Evolutionary conservation across 1,140 invertebrate species (phyloP), one percentile per base, ranked within the genome.

Genomic region (Drosophila navojoa): DNA sequence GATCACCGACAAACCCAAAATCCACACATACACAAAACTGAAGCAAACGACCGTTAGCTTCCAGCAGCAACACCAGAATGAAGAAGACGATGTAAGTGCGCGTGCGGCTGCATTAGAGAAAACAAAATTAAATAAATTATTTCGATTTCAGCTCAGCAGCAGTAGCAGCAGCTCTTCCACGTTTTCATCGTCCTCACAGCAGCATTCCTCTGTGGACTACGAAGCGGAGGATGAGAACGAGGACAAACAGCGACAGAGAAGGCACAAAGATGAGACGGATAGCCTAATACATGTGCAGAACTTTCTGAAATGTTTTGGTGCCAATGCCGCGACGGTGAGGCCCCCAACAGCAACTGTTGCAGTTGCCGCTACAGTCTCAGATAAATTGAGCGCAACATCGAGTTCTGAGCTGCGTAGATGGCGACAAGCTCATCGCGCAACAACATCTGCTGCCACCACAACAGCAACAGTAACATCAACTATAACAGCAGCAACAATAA

Each of bases 151-250:
- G 49, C 49, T 50, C 71, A 81, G 81, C 59, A 52, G 79, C 69
- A 32, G 59, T 25, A 84, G 62, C 32, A 84, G 76, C 71, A 84
- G 72, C 25, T 77, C 75, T n/a, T 90, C 86, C 3, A 81, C 78
- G 13, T 80, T 89, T 44, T 89, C 85, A 7, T 90, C 85, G 13
- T 90, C 85, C 19, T 90, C 85, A 3, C 84, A 74, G 29, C 87
- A 78, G 22, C 89, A 90, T 10, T 91, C 89, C 7, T 91, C 90
- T 29, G 61, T 87, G 52, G 85, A 91, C 32, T 91, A 91, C 42
- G 90, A 91, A 66, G 90, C 85, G 7, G 90, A 91, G 66, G 90
- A 91, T 61, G 90, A 91, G 52, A 91, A 91, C 57, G 89, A 91
- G 57, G 79, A 81, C 58, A 76, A 79, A 38, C 80, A 77, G 32